These are phyloP conservation scores for Coelopa pilipes DNA, from an alignment of 2,888 invertebrate species.

Conservation along the genomic window DNA sequence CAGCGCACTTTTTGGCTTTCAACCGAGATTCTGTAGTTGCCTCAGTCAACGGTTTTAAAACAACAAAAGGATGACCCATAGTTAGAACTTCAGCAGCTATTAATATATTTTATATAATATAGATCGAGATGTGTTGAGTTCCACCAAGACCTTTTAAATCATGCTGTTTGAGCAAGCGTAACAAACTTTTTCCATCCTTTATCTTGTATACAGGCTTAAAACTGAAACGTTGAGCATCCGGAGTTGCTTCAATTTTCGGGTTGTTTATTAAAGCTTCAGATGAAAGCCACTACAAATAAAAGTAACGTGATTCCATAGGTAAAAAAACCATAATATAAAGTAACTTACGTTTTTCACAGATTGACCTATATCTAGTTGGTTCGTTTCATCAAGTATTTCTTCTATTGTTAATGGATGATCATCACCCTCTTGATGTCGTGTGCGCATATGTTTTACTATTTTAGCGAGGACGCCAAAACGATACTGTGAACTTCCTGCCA, in stretches of 20 bases:
- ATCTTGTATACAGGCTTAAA: conserved; percentile 95
- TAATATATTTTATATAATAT: conserved; percentile 9
- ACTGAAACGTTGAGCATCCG: conserved; percentile 80
- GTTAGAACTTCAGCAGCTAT: conserved; percentile 82
- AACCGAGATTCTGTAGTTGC: conserved; percentile 80
- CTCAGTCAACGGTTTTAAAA: conserved; percentile 80
- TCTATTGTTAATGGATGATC: conserved; percentile 89
- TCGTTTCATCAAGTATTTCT: conserved; percentile 95
- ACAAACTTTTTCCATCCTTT: conserved; percentile 87
- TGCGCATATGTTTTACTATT: conserved; percentile 94
- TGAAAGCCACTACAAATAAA: conserved; percentile 79
- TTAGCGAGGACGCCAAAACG: conserved; percentile 94
- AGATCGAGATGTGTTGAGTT: conserved; percentile 82
- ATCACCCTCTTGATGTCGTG: conserved; percentile 92
- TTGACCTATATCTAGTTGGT: conserved; percentile 89
- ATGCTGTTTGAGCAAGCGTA: conserved; percentile 88
- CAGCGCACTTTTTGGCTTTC: conserved; percentile 79
- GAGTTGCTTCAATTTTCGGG: conserved; percentile 89
- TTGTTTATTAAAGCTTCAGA: conserved; percentile 89
- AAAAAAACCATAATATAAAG: background rate
- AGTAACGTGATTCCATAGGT: too few species aligned
- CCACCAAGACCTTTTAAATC: conserved; percentile 96
- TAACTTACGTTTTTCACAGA: conserved; percentile 79
- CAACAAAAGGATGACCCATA: conserved; percentile 79
- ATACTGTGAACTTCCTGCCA: conserved; percentile 89